These are phyloP conservation scores for Chirona hameri DNA, from an alignment of 2,888 invertebrate genomes.

Conservation along the genomic window DNA sequence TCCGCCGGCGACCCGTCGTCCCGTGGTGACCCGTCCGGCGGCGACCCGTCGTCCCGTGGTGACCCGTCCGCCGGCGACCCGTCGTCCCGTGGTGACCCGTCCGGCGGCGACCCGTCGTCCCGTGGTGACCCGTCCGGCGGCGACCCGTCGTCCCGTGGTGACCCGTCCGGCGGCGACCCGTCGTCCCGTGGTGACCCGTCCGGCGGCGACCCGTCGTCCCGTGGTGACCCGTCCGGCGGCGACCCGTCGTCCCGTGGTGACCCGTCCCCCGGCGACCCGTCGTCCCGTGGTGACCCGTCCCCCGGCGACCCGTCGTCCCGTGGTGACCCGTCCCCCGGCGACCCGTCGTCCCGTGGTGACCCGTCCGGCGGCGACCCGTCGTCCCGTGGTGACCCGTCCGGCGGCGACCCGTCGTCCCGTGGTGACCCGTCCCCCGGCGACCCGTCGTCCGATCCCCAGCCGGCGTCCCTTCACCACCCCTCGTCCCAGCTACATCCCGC, in stretches of 20 bases:
- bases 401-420: background rate
- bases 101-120: background rate
- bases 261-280: background rate
- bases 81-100: background rate
- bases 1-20: background rate
- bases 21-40: background rate
- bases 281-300: background rate
- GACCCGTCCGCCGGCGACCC: background rate
- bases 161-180: background rate
- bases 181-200: background rate
- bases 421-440: background rate
- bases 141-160: background rate
- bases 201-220: background rate
- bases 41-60: background rate
- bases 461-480: background rate
- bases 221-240: too few relatives aligned
- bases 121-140: background rate
- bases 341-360: background rate
- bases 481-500: background rate
- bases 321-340: background rate
- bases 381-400: background rate
- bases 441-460: background rate
- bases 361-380: background rate
- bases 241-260: background rate
- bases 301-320: background rate